phyloP scores from a whole-genome alignment of 2,797 vertebrate species.

The Rhinogobio ventralis region DNA sequence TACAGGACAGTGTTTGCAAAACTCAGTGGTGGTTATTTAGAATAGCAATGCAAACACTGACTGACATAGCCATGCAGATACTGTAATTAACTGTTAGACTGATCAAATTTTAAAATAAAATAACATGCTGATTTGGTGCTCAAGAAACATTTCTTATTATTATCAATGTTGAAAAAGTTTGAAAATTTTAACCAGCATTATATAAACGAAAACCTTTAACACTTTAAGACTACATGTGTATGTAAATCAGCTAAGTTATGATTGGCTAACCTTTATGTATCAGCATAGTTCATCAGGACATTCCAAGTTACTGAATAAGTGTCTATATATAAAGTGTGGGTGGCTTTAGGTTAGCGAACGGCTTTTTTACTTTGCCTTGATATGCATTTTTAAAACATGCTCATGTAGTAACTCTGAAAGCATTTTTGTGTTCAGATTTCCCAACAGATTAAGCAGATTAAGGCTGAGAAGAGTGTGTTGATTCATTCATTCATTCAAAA shows the following conservation, averaged over 20 bases:
- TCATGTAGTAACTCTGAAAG: not conserved
- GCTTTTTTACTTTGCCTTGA: not conserved
- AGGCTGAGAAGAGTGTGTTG: not conserved
- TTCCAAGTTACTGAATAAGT: not conserved
- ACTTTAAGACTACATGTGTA: slow-evolving; percentile 10
- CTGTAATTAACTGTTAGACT: not conserved
- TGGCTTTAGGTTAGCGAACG: not conserved
- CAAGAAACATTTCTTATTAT: not conserved
- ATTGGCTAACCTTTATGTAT: not conserved
- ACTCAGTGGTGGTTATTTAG: not conserved
- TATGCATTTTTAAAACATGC: not conserved
- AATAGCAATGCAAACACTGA: not conserved
- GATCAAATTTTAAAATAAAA: not conserved
- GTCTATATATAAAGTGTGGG: not conserved
- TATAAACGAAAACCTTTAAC: not conserved
- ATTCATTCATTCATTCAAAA: slow-evolving; percentile 8
- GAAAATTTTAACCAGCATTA: not conserved
- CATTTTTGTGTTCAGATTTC: slow-evolving; percentile 21
- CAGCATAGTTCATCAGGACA: not conserved
- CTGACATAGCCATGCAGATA: not conserved
- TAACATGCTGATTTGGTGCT: not conserved
- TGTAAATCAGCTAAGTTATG: not conserved
- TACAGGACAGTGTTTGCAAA: slow-evolving; percentile 3
- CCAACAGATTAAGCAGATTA: slow-evolving; percentile 22
- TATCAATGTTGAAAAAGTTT: not conserved